A percentile compares a stretch with the other conserved stretches of the same genome.
Evolutionary conservation across 1,140 invertebrate species (phyloP).

Genomic region (Achatina immaculata): DNA sequence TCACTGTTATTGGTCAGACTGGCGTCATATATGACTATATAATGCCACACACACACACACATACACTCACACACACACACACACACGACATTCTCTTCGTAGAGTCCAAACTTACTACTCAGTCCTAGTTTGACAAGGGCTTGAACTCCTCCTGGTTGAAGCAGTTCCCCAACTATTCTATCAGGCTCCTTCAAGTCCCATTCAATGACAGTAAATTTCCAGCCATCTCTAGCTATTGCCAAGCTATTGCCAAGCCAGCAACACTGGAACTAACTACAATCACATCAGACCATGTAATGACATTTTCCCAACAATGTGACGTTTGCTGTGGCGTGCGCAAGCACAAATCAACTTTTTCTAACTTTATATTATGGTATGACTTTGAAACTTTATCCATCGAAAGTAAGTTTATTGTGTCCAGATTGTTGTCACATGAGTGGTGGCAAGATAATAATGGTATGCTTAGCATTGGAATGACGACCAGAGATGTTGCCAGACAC

Average conservation of each 20-base stretch:
- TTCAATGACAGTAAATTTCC: constrained; percentile 34
- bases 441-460: too few relatives aligned
- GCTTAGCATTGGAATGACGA: too few relatives aligned
- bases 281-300: constrained; percentile 46
- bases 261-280: constrained; percentile 63
- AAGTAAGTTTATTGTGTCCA: too few relatives aligned
- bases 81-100: too few relatives aligned
- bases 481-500: too few relatives aligned
- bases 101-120: constrained; percentile 39
- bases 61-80: too few relatives aligned
- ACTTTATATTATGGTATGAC: constrained; percentile 6
- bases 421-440: too few relatives aligned
- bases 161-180: constrained; percentile 64
- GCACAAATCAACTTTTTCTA: not conserved
- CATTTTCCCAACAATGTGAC: not conserved
- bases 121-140: constrained; percentile 57
- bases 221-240: constrained; percentile 54
- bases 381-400: too few relatives aligned
- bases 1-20: too few relatives aligned
- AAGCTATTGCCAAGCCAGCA: constrained; percentile 58
- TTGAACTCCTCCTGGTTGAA: constrained; percentile 61
- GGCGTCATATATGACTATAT: too few relatives aligned
- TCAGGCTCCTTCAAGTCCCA: constrained; percentile 63
- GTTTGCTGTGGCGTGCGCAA: not conserved
- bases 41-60: too few relatives aligned